Conservation (phyloP, 2,113 vertebrate genomes). For the Physeter macrocephalus region DNA sequence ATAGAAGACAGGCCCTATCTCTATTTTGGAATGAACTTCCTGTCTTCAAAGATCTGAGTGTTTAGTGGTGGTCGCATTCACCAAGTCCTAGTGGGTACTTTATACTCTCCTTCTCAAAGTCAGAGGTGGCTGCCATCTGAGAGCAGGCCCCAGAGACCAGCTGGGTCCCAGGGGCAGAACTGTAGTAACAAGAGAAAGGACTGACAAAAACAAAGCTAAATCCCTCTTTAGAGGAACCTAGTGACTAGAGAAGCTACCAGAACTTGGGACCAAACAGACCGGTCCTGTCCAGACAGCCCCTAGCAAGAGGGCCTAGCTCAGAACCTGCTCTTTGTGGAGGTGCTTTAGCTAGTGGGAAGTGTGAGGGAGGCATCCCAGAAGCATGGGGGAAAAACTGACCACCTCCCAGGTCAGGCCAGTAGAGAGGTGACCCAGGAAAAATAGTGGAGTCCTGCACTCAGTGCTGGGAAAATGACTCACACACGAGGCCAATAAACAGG, state of each 20-base stretch:
- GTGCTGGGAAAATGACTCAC: constrained; percentile 24
- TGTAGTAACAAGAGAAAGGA: accelerated
- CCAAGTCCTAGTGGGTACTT: not conserved
- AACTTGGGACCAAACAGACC: not conserved
- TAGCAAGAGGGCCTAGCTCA: not conserved
- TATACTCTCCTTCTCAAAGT: not conserved
- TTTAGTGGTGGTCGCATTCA: not conserved
- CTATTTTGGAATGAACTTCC: not conserved
- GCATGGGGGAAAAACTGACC: not conserved
- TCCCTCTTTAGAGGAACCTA: not conserved
- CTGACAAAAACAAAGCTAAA: not conserved
- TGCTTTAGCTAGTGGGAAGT: not conserved
- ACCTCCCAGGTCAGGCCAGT: not conserved
- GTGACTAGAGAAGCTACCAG: not conserved
- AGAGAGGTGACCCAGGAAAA: not conserved
- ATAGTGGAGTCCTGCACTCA: not conserved
- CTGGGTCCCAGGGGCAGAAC: not conserved
- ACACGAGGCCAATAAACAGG: not conserved
- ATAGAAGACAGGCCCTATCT: not conserved
- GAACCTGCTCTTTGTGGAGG: not conserved
- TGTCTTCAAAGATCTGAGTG: not conserved
- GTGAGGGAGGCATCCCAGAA: not conserved
- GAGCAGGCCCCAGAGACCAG: not conserved
- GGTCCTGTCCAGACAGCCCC: not conserved
- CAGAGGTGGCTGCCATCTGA: not conserved